Conservation (phyloP, 2,113 vertebrate genomes). For the Gavia stellata region DNA sequence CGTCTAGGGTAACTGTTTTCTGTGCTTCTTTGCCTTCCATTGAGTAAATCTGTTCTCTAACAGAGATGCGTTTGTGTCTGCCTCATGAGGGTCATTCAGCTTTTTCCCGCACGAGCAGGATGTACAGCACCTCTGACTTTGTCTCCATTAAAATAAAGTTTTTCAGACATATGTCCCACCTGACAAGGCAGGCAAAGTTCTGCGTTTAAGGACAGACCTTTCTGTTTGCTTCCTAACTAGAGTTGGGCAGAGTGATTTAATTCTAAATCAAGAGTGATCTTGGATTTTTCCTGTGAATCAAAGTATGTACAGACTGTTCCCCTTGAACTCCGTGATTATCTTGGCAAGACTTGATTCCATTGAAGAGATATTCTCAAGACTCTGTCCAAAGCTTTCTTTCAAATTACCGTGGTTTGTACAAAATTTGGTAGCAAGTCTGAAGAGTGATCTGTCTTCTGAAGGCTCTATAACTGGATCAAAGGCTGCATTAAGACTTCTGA, state of each 20-base stretch:
- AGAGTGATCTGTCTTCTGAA: not conserved
- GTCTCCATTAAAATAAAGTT: not conserved
- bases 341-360: not conserved
- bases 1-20: not conserved
- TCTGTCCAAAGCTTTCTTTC: not conserved
- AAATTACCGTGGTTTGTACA: not conserved
- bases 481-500: not conserved
- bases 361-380: not conserved
- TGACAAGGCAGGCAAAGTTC: not conserved
- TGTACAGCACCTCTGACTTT: not conserved
- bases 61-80: not conserved
- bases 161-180: not conserved
- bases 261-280: not conserved
- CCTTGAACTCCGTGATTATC: not conserved
- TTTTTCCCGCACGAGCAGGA: accelerated
- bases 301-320: not conserved
- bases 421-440: not conserved
- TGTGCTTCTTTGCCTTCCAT: not conserved
- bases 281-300: not conserved
- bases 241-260: not conserved
- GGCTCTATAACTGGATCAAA: not conserved
- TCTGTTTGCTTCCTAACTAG: not conserved
- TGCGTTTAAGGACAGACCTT: not conserved
- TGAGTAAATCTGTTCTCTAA: not conserved
- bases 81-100: accelerated